phyloP scores from a whole-genome alignment of 1,140 invertebrate species.

The Drosophila nigrodunni region DNA sequence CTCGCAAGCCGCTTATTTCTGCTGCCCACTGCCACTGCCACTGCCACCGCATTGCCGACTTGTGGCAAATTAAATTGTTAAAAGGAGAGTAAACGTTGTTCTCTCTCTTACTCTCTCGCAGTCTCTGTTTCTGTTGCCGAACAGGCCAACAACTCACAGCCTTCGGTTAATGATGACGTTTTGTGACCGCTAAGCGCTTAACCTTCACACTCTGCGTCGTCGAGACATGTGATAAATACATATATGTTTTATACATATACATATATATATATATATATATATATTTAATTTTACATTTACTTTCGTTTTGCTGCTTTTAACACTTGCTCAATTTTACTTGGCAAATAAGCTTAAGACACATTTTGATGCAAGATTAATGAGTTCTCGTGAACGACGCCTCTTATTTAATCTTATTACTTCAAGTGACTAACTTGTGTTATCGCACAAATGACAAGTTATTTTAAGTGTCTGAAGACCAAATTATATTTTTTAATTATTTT shows the following conservation, averaged over 20 bases:
- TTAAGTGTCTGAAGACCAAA: too few relatives aligned
- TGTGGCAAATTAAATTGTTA: slow-evolving; percentile 76
- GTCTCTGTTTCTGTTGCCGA: too few relatives aligned
- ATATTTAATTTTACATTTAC: slow-evolving; percentile 64
- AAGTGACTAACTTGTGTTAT: slow-evolving; percentile 23
- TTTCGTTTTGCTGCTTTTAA: slow-evolving; percentile 58
- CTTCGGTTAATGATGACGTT: slow-evolving; percentile 72
- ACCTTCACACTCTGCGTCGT: slow-evolving; percentile 61
- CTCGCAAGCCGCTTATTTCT: slow-evolving; percentile 55
- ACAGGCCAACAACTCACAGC: slow-evolving; percentile 29
- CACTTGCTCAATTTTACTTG: slow-evolving; percentile 65
- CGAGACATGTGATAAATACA: slow-evolving; percentile 42
- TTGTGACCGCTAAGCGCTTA: slow-evolving; percentile 78
- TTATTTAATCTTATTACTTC: slow-evolving; percentile 42
- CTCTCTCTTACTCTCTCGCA: not conserved
- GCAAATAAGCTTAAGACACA: slow-evolving; percentile 70
- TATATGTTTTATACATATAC: slow-evolving; percentile 23
- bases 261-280: slow-evolving; percentile 6
- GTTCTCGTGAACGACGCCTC: slow-evolving; percentile 51
- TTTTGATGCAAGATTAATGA: slow-evolving; percentile 74
- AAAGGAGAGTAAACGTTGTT: slow-evolving; percentile 31
- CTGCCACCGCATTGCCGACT: slow-evolving; percentile 34
- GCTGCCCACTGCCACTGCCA: slow-evolving; percentile 53
- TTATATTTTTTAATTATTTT: too few relatives aligned
- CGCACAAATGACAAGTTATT: slow-evolving; percentile 18